Base-by-base conservation (phyloP, 2,888 invertebrate genomes). In the Rhodophaea formosa region DNA sequence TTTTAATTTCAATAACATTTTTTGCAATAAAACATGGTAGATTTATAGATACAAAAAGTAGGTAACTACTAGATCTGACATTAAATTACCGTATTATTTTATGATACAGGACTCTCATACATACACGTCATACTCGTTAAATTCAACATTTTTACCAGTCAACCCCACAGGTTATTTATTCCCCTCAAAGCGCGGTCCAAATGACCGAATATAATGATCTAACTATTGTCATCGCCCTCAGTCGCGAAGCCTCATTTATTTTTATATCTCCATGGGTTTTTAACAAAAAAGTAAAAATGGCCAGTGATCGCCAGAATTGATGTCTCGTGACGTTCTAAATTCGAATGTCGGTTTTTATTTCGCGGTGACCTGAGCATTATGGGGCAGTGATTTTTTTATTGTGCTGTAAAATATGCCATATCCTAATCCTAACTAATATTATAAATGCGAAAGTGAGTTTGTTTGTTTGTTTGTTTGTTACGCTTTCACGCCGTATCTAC, bases 121-220 rank as follows among this genome's bases (percentile, higher is more conserved):
- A 47, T 47, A 47, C 29, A 47, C 7, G 30, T 51, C 49, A 35
- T 51, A 51, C 14, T 35, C 51, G 51, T 51, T 51, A 78, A 74
- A 74, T 71, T 71, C 72, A 70, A 73, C 70, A 69, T 72, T 71
- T 72, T 75, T 72, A 72, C 72, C 71, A 71, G 68, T 72, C 71
- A 76, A 79, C 82, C 79, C 80, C 80, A 75, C 84, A 83, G 83
- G 81, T 85, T 84, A 80, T 82, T 83, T 80, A 79, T 80, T 68
- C 78, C 77, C 73, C 73, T 75, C 78, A 77, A 80, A 81, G 75
- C 77, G 74, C 72, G 67, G 72, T 75, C 77, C 84, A 89, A 91
- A 90, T 90, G 89, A 86, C 90, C 89, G 88, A 82, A 79, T 79
- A 83, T 89, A 90, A 90, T 89, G 88, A 87, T 80, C 81, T 80